Evolutionary conservation across 1,140 invertebrate genomes (phyloP), one percentile per base, ranked within the genome.

Genomic region (Chrysoperla carnea): DNA sequence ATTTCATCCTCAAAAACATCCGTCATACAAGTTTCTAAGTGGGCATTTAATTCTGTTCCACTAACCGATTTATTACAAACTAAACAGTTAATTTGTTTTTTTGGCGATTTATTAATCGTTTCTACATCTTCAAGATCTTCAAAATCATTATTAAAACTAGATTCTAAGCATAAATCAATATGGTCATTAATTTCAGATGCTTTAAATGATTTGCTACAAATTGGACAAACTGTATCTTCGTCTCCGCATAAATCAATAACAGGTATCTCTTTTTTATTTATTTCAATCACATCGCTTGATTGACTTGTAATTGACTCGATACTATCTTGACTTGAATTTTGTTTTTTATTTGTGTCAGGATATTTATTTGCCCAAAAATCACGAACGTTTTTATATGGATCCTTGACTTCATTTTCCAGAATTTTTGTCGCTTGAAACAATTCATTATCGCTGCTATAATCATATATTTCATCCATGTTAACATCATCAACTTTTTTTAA

Each of bases 11-110:
- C 48, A 49, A 65, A 67, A 39, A 61, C 39, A n/a, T 43, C 49
- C 36, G 52, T 48, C 33, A 74, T 52, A 50, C 76, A 78, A 43
- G 70, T 67, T 38, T 81, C 75, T 28, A 79, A 59, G 64, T 80
- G 77, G 40, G 68, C 61, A 50, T 67, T 61, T n/a, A 78, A 59
- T 2, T 62, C 45, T 29, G 57, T 62, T 42, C 53, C 52, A 29
- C 58, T 49, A 31, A 78, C 60, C 31, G 58, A 49, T 36, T 59
- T 58, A 15, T 69, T 68, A 53, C 80, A 82, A 42, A 73, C 70
- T 15, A 78, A 69, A 59, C 80, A 83, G 15, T 49, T 50, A 13
- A 51, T 39, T 45, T 36, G 41, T 41, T 48, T 46, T 39, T 42
- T 43, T 29, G 17, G 17, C 5, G 41, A 52, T 42, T 42, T 54